Conservation (phyloP, 2,797 vertebrate genomes). For the Scomberomorus guttatus region DNA sequence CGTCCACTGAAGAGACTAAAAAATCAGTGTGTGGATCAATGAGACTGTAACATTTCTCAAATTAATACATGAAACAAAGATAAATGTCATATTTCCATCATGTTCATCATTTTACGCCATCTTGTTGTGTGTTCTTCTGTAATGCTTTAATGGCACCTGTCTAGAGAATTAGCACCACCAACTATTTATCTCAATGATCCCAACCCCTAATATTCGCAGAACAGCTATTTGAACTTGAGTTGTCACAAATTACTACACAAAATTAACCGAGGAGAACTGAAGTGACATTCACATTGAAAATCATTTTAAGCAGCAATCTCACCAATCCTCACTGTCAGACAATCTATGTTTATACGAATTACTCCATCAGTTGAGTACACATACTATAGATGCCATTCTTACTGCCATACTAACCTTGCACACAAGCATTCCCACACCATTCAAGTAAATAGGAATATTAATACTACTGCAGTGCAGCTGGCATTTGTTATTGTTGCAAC, state of each 20-base stretch:
- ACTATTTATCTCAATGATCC: neutral
- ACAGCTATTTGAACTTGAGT: neutral
- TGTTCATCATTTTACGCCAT: neutral
- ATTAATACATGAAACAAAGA: neutral
- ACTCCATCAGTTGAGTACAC: neutral
- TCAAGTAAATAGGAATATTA: conserved; percentile 34
- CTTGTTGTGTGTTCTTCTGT: neutral
- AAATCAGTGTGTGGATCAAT: neutral
- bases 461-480: conserved; percentile 25
- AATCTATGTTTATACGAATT: neutral
- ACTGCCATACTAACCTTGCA: conserved; percentile 25
- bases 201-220: neutral
- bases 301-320: neutral
- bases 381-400: conserved; percentile 15
- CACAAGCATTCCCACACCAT: conserved; percentile 43
- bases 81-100: neutral
- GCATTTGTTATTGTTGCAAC: conserved; percentile 44
- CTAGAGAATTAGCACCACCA: neutral
- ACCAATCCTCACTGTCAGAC: neutral
- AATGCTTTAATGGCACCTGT: no score
- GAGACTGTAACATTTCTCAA: neutral
- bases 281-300: neutral
- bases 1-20: neutral
- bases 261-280: neutral
- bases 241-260: neutral